Conservation (phyloP, 2,113 vertebrate genomes). For the Penelope pileata region DNA sequence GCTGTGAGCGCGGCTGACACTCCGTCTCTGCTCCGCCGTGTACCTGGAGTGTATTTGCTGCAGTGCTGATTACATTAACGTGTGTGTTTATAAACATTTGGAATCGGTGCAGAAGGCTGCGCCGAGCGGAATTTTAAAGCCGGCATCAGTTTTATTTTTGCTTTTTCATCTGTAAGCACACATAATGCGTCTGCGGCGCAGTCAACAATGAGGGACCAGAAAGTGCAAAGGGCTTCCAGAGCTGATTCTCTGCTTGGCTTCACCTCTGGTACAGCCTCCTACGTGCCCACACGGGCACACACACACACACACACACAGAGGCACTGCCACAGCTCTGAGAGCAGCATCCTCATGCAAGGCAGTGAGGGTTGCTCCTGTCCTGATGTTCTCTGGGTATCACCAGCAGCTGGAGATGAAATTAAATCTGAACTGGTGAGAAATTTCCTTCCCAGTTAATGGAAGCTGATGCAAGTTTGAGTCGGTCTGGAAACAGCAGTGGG, state of each 20-base stretch:
- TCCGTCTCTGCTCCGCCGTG: constrained; percentile 40
- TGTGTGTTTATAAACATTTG: constrained; percentile 80
- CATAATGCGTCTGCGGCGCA: background rate
- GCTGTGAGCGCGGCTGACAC: constrained; percentile 44
- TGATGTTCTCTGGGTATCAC: background rate
- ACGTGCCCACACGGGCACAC: background rate
- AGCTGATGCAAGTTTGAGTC: background rate
- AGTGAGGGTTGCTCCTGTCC: background rate
- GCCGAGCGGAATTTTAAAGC: constrained; percentile 61
- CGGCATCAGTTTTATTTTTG: constrained; percentile 21
- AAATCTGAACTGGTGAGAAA: background rate
- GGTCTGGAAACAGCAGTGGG: background rate
- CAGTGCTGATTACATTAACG: constrained; percentile 78
- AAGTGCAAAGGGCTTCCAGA: constrained; percentile 41
- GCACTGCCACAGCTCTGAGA: background rate
- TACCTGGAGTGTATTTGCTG: constrained; percentile 79
- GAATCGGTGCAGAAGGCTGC: constrained; percentile 51
- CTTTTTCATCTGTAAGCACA: constrained; percentile 50
- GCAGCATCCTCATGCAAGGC: background rate
- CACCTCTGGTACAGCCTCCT: background rate
- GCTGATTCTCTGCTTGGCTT: constrained; percentile 26
- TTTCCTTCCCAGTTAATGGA: constrained; percentile 12
- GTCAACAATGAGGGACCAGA: background rate
- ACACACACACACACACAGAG: fast-evolving
- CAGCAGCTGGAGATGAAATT: background rate